Conservation (phyloP, 2,113 vertebrate species). For the Lophotis ruficrista region DNA sequence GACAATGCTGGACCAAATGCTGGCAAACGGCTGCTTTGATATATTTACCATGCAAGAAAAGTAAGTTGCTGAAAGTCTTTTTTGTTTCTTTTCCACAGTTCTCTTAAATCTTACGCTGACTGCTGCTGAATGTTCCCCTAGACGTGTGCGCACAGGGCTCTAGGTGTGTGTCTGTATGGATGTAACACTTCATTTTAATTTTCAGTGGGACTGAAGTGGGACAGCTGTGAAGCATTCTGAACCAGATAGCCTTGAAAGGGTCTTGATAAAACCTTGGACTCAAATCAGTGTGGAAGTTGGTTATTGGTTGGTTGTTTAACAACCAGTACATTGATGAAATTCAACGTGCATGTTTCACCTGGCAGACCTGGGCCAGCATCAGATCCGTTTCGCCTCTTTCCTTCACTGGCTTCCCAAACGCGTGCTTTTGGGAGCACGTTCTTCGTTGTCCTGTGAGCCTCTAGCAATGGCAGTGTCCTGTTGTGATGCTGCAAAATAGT, state of each 20-base stretch:
- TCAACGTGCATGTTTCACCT: background rate
- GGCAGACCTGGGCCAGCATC: background rate
- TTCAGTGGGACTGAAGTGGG: background rate
- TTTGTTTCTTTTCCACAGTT: background rate
- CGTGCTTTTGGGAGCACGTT: fast-evolving
- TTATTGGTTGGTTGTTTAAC: background rate
- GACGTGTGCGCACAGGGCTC: background rate
- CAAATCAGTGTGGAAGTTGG: fast-evolving
- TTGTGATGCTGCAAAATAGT: background rate
- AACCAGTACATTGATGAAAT: background rate
- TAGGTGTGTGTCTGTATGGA: fast-evolving
- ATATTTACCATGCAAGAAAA: constrained; percentile 80
- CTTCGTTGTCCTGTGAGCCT: background rate
- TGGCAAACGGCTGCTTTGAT: constrained; percentile 88
- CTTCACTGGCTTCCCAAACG: background rate
- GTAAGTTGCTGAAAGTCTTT: constrained; percentile 72
- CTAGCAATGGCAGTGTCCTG: background rate
- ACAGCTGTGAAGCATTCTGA: background rate
- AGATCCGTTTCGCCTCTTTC: background rate
- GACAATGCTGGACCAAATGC: constrained; percentile 90
- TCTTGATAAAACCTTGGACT: background rate
- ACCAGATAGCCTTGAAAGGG: background rate
- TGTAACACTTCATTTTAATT: background rate
- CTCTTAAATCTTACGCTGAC: background rate
- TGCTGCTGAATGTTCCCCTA: background rate